Evolutionary conservation across 2,888 invertebrate genomes (phyloP).

Genomic region (Dione juno): DNA sequence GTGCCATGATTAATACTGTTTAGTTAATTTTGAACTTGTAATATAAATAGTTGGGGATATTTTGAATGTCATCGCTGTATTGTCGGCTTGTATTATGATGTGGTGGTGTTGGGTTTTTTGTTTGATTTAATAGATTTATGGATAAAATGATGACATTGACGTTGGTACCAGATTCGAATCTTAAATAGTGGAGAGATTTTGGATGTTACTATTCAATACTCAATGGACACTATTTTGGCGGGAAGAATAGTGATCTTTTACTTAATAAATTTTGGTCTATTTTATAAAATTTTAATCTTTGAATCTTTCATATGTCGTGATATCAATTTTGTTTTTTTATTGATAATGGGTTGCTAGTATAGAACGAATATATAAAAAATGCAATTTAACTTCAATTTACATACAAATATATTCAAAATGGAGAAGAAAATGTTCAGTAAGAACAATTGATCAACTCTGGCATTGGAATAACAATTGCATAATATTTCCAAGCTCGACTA

Average conservation of each 20-base stretch:
- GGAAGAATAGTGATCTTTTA: too few species aligned
- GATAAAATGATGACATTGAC: not conserved
- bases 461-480: conserved; percentile 5
- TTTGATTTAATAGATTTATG: not conserved
- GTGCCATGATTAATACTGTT: conserved; percentile 81
- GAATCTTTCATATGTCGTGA: too few species aligned
- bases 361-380: too few species aligned
- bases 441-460: not conserved
- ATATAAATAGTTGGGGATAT: conserved; percentile 77
- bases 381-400: too few species aligned
- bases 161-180: too few species aligned
- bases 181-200: too few species aligned
- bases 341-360: too few species aligned
- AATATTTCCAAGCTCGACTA: conserved; percentile 17
- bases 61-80: conserved; percentile 71
- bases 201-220: too few species aligned
- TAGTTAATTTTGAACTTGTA: conserved; percentile 79
- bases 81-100: conserved; percentile 3
- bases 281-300: too few species aligned
- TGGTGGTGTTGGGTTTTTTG: not conserved
- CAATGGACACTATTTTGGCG: too few species aligned
- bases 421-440: not conserved
- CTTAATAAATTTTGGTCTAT: too few species aligned
- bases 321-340: too few species aligned
- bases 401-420: not conserved